These are phyloP conservation scores for Araneus ventricosus DNA, from an alignment of 1,140 invertebrate species.

Conservation along the genomic window DNA sequence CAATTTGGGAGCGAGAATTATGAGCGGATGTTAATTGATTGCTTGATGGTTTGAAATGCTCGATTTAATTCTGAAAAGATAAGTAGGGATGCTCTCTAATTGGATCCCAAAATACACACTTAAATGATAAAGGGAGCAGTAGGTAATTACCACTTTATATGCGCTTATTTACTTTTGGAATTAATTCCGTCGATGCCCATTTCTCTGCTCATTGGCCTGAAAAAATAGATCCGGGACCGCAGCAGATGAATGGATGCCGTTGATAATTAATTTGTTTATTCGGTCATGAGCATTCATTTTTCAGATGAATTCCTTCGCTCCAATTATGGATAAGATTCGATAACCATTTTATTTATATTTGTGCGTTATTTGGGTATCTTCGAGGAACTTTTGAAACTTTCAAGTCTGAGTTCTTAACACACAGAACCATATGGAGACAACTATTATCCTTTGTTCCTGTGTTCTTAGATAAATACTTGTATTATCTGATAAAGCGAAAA, in stretches of 20 bases:
- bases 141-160: background rate
- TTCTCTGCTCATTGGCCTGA: background rate
- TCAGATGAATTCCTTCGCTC: background rate
- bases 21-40: conserved; percentile 35
- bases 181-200: background rate
- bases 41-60: conserved; percentile 27
- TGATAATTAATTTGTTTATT: conserved; percentile 22
- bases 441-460: no score
- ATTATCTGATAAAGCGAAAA: no score
- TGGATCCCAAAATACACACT: conserved; percentile 28
- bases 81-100: background rate
- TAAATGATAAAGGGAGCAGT: background rate
- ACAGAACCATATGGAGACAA: no score
- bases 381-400: no score
- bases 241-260: background rate
- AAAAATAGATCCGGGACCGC: background rate
- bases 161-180: conserved; percentile 28
- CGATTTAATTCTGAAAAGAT: conserved; percentile 44
- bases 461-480: no score
- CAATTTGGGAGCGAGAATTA: background rate
- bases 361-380: no score
- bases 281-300: background rate
- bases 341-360: no score
- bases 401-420: no score
- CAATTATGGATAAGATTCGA: no score